These are phyloP conservation scores for Callipepla squamata DNA, from an alignment of 2,113 vertebrate genomes.

Conservation along the genomic window DNA sequence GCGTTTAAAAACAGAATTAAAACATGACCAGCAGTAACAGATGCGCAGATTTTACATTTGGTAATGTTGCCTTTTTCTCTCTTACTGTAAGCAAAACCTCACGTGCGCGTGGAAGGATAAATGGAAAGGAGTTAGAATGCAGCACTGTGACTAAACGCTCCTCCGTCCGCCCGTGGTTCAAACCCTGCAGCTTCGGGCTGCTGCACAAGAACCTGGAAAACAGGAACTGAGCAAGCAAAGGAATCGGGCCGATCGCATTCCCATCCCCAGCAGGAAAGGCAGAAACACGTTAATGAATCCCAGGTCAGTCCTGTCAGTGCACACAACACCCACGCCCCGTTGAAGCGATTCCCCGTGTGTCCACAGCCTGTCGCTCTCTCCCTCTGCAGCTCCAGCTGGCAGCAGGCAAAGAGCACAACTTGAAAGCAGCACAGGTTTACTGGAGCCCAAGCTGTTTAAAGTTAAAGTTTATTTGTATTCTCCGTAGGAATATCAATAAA, in stretches of 20 bases:
- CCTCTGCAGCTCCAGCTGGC: accelerated
- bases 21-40: background rate
- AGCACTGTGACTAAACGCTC: background rate
- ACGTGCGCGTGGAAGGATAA: background rate
- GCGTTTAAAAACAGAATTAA: background rate
- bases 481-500: constrained; percentile 86
- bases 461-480: constrained; percentile 86
- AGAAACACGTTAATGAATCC: background rate
- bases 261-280: accelerated
- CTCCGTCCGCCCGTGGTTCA: accelerated
- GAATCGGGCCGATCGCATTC: background rate
- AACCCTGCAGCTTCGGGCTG: background rate
- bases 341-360: background rate
- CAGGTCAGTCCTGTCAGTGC: background rate
- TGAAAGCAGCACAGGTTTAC: background rate
- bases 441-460: constrained; percentile 78
- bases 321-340: accelerated
- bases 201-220: background rate
- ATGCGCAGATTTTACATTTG: background rate
- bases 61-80: background rate
- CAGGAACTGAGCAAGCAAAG: background rate
- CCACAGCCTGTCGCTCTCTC: constrained; percentile 50
- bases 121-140: background rate
- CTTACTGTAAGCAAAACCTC: background rate
- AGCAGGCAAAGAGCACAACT: background rate